phyloP scores from a whole-genome alignment of 2,113 vertebrate genomes.

The Arizona elegans region DNA sequence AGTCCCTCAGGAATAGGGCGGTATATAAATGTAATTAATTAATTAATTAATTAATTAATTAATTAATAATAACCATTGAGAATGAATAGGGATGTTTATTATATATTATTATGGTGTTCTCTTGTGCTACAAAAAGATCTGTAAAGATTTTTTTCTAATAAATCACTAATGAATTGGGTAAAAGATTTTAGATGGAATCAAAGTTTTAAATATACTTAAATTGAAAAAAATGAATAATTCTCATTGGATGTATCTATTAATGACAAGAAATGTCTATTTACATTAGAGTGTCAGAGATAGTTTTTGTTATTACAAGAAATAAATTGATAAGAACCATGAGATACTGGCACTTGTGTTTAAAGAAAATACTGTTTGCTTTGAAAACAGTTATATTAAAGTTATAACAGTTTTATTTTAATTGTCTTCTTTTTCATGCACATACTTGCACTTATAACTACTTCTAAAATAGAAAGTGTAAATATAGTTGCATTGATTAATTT shows the following conservation, averaged over 20 bases:
- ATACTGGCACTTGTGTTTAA: slow-evolving; percentile 12
- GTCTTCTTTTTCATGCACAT: neutral
- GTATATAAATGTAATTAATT: too few relatives aligned
- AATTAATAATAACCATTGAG: neutral
- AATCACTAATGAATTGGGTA: neutral
- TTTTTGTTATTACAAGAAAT: neutral
- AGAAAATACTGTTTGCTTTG: slow-evolving; percentile 19
- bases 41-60: too few relatives aligned
- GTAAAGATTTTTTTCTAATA: neutral
- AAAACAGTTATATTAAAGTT: neutral
- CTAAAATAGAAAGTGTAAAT: neutral
- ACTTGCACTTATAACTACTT: neutral
- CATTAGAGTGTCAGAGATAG: neutral
- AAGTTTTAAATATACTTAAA: neutral
- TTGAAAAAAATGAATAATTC: neutral
- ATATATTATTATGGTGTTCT: neutral
- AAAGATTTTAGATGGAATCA: neutral
- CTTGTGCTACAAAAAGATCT: neutral
- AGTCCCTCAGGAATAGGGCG: too few relatives aligned
- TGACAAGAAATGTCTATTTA: neutral
- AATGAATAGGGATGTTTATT: neutral
- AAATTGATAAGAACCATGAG: neutral
- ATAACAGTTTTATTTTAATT: neutral
- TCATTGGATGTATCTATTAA: neutral
- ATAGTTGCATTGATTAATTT: neutral